These are phyloP conservation scores for Amblyopsis rosae DNA, from an alignment of 2,113 vertebrate genomes.

Conservation along the genomic window DNA sequence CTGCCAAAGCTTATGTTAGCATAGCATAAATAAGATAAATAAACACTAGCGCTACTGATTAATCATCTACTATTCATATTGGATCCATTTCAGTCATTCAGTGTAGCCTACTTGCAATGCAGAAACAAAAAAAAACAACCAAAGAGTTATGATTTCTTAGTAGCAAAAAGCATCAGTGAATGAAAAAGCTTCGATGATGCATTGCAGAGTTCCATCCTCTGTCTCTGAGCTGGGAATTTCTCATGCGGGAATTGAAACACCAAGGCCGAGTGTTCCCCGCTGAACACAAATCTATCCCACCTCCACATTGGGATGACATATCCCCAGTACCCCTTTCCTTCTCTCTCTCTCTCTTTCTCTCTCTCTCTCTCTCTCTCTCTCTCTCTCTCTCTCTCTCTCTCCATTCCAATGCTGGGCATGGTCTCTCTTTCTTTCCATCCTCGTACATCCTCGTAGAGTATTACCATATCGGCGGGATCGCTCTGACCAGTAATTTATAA, in stretches of 20 bases:
- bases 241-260: conserved; percentile 59
- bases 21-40: no score
- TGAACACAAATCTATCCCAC: conserved; percentile 63
- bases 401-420: conserved; percentile 51
- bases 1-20: no score
- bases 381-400: conserved; percentile 47
- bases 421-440: conserved; percentile 37
- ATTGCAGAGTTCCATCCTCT: conserved; percentile 5
- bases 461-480: conserved; percentile 67
- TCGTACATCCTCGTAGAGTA: conserved; percentile 54
- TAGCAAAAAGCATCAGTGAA: neutral
- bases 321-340: conserved; percentile 42
- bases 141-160: neutral
- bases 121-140: neutral
- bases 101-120: no score
- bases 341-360: conserved; percentile 35
- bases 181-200: neutral
- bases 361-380: neutral
- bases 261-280: conserved; percentile 57
- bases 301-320: conserved; percentile 56
- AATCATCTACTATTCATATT: no score
- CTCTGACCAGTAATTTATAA: conserved; percentile 75
- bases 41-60: no score
- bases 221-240: conserved; percentile 32
- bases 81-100: no score